Evolutionary conservation across 2,113 vertebrate genomes (phyloP).

Genomic region (Chroicocephalus ridibundus): DNA sequence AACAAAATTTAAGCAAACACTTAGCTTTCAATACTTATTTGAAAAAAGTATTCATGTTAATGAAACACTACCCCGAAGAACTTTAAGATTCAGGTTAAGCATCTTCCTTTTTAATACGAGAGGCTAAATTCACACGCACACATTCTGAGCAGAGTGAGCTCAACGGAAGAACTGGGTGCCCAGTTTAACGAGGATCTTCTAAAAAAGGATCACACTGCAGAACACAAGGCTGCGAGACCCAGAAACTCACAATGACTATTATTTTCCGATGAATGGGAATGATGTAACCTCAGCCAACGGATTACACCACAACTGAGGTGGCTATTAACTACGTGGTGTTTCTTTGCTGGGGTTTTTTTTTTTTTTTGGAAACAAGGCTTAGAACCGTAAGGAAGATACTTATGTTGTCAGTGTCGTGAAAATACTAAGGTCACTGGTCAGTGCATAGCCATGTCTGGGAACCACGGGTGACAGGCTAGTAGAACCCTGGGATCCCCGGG

Average conservation of each 20-base stretch:
- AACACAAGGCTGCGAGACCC: background rate
- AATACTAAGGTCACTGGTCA: background rate
- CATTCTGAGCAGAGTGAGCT: background rate
- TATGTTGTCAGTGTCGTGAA: background rate
- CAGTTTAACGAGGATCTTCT: background rate
- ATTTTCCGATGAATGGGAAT: background rate
- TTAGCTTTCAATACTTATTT: background rate
- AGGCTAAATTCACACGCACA: background rate
- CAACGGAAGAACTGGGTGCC: background rate
- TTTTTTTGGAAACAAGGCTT: background rate
- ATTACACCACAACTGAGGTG: background rate
- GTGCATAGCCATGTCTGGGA: background rate
- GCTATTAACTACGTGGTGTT: background rate
- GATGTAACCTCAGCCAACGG: background rate
- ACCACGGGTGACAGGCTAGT: background rate
- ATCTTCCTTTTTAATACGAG: background rate
- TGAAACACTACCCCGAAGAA: background rate
- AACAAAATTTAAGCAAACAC: background rate
- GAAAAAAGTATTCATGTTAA: background rate
- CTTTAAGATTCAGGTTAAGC: background rate
- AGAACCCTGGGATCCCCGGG: background rate
- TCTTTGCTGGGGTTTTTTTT: background rate
- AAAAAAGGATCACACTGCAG: background rate
- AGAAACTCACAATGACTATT: background rate
- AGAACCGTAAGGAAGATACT: background rate